Evolutionary conservation across 2,888 invertebrate genomes (phyloP).

Genomic region (Ischnura elegans): DNA sequence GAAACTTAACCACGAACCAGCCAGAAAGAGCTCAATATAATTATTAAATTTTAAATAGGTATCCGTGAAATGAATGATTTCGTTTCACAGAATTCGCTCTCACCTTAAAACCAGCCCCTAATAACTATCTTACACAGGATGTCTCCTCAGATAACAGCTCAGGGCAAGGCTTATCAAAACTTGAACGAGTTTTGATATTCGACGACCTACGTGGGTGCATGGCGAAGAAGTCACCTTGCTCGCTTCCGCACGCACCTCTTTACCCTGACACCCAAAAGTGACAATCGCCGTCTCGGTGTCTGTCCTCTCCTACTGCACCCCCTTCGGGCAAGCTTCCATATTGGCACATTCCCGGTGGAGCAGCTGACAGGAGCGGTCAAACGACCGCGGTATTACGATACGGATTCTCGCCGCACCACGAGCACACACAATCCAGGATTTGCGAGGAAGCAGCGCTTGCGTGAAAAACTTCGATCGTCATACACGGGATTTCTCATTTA

Average conservation of each 20-base stretch:
- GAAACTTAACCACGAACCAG: too few relatives aligned
- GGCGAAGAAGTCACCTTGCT: neutral
- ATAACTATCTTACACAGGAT: too few relatives aligned
- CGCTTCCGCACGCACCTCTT: neutral
- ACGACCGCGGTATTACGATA: neutral
- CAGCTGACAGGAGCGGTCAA: neutral
- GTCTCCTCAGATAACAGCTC: too few relatives aligned
- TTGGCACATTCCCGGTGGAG: neutral
- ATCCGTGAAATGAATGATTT: too few relatives aligned
- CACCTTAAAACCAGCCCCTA: too few relatives aligned
- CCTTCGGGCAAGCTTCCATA: neutral
- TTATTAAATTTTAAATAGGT: too few relatives aligned
- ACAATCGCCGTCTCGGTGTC: neutral
- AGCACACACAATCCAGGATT: neutral
- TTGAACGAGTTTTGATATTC: too few relatives aligned
- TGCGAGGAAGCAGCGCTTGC: neutral
- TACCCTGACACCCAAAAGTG: neutral
- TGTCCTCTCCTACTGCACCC: neutral
- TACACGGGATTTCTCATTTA: neutral
- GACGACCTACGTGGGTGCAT: too few relatives aligned
- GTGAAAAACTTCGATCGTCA: neutral
- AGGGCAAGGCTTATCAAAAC: too few relatives aligned
- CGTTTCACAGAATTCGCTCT: too few relatives aligned
- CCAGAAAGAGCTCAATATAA: too few relatives aligned
- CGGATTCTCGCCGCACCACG: neutral